These are phyloP conservation scores for Zoroaster sp. DNA, from an alignment of 53 echinoderm and acorn worm genomes.

Conservation along the genomic window DNA sequence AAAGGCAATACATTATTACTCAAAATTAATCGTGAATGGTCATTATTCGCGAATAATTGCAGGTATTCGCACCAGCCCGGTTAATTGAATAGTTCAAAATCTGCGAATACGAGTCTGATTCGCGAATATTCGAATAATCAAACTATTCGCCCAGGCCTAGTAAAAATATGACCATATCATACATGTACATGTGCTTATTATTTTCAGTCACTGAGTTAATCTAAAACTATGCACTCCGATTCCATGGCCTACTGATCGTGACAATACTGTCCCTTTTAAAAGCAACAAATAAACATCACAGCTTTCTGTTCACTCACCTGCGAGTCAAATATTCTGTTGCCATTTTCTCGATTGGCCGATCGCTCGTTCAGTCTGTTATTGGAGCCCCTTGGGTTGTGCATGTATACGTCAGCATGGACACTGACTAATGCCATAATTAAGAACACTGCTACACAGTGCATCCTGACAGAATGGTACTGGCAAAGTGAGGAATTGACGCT, in stretches of 20 bases:
- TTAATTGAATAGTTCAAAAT: no score
- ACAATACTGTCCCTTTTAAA: no score
- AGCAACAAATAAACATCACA: background rate
- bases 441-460: constrained; percentile 16
- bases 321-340: constrained; percentile 95
- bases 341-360: constrained; percentile 88
- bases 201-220: no score
- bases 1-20: no score
- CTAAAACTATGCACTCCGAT: no score
- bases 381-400: constrained; percentile 94
- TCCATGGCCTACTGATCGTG: no score
- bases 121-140: no score
- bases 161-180: background rate
- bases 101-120: background rate
- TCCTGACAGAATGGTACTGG: background rate
- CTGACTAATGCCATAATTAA: constrained; percentile 37
- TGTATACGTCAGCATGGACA: constrained; percentile 78
- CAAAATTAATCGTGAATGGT: no score
- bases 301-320: constrained; percentile 64
- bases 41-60: no score
- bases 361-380: constrained; percentile 95
- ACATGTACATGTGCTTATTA: background rate
- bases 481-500: background rate
- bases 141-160: no score
- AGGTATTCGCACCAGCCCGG: no score